A percentile compares a stretch with the other conserved stretches of the same genome.
phyloP scores from a whole-genome alignment of 2,113 vertebrate species.

The Protobothrops mucrosquamatus region DNA sequence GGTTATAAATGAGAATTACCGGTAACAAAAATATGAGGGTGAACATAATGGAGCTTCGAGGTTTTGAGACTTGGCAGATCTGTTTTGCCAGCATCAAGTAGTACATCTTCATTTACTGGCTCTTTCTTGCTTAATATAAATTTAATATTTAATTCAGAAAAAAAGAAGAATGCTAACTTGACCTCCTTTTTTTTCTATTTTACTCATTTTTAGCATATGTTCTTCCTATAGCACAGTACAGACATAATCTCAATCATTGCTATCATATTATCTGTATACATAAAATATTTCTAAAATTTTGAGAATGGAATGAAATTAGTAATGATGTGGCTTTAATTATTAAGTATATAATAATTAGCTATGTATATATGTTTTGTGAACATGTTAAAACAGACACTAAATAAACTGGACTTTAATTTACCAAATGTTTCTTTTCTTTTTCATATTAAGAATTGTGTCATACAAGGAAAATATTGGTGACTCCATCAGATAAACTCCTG shows the following conservation, averaged over 20 bases:
- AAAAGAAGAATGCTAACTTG: not conserved
- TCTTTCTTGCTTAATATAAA: not conserved
- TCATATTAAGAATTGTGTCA: not conserved
- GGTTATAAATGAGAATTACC: not conserved
- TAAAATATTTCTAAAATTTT: not conserved
- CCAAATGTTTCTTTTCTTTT: not conserved
- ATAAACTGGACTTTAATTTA: not conserved
- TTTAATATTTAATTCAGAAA: slow-evolving; percentile 17
- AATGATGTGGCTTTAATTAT: not conserved
- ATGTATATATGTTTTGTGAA: not conserved
- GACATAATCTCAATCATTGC: not conserved
- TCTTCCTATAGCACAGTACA: not conserved
- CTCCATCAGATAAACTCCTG: not conserved
- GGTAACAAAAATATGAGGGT: not conserved
- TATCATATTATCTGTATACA: not conserved
- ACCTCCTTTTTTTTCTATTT: slow-evolving; percentile 15
- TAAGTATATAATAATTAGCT: not conserved
- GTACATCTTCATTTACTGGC: not conserved
- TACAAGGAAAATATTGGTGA: not conserved
- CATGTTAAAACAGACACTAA: not conserved
- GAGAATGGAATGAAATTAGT: not conserved
- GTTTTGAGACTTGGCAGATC: not conserved
- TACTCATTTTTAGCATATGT: not conserved
- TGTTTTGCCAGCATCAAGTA: not conserved
- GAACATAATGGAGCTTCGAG: not conserved